These are phyloP conservation scores for human DNA, from an alignment of 2,113 vertebrate species.

Conservation along the genomic window DNA sequence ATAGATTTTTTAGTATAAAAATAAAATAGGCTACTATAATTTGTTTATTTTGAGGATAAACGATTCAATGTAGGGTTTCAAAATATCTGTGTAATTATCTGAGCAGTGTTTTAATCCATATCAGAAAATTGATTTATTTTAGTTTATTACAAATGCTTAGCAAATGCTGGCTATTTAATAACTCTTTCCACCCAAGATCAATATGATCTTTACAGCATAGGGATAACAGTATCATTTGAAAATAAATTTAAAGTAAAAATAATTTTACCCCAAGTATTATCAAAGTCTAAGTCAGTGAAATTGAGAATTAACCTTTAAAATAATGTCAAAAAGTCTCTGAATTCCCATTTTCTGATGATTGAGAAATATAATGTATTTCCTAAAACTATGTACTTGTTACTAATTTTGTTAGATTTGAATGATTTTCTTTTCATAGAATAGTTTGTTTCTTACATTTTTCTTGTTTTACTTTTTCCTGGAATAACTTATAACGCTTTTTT, in stretches of 20 bases:
- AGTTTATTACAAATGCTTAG: neutral
- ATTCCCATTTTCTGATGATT: neutral
- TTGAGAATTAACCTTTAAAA: neutral
- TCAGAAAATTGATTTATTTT: neutral
- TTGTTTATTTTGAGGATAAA: conserved; percentile 51
- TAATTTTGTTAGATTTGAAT: neutral
- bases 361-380: neutral
- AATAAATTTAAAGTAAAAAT: neutral
- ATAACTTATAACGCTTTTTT: neutral
- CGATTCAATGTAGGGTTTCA: conserved; percentile 7
- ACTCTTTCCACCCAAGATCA: neutral
- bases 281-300: neutral
- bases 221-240: neutral
- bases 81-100: conserved; percentile 38
- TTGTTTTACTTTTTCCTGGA: neutral
- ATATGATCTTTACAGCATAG: neutral
- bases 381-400: neutral
- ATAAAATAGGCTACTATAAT: conserved; percentile 21
- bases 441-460: neutral
- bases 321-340: neutral
- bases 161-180: neutral
- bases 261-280: neutral
- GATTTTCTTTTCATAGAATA: neutral
- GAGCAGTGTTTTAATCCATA: neutral
- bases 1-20: conserved; percentile 36